Evolutionary conservation across 2,888 invertebrate species (phyloP), one percentile per base, ranked within the genome.

Genomic region (Tiliacea citrago): DNA sequence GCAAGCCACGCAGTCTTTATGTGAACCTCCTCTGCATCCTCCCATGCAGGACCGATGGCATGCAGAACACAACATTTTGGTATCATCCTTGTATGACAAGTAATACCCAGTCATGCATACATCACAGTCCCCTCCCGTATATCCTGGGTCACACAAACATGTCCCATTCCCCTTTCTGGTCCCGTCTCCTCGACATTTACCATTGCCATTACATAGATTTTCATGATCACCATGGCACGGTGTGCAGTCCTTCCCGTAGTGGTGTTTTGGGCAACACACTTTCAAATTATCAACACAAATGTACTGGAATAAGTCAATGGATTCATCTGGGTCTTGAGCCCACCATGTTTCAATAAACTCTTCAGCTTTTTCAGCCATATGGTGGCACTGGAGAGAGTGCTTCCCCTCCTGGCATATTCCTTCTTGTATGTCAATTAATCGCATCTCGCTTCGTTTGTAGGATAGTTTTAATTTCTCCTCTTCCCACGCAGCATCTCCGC

Each of bases 401-500:
- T 97, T 97, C 63, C 96, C 97, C 79, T 98, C 98, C 24, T 97
- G 97, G 92, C 99, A 99, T 12, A 99, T 94, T 39, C 97, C 96
- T 90, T 99, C 99, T 94, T 99, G 98, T 71, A 99, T 98, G 93
- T 99, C 99, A 21, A 98, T 97, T 58, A 99, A 96, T 67, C 99
- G 97, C 75, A 99, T 97, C 96, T 99, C 99, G 92, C 99, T 99
- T 16, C 97, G 98, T 81, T 98, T 97, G 92, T 99, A 99, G 2
- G 98, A 97, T 68, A 98, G 97, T 83, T 98, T 98, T 70, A 98
- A 94, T 87, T 98, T 98, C 90, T 98, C 98, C 92, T 99, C 98
- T 92, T 99, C 99, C 99, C 99, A 99, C 9, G 98, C 98, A 0
- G 99, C 97, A 92, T 99, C 99, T 0, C 99, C 99, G 7, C 99